Percentiles rank a stretch among this genome's conserved stretches.
These are phyloP conservation scores for Aselliscus stoliczkanus DNA, from an alignment of 2,797 vertebrate genomes.

Conservation along the genomic window DNA sequence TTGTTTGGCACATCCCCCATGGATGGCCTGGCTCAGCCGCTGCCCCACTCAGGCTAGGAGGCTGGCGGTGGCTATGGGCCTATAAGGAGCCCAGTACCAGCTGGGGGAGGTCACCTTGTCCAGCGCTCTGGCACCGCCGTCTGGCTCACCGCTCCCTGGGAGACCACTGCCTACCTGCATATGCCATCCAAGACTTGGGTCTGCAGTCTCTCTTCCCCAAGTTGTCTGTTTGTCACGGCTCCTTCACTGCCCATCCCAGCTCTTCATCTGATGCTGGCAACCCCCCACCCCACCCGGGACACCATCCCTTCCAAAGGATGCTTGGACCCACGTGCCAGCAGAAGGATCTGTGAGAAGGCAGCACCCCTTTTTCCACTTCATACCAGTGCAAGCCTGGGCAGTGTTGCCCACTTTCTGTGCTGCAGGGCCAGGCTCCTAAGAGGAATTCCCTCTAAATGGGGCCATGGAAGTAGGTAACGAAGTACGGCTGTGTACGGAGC, in stretches of 20 bases:
- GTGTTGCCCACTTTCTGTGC: not conserved
- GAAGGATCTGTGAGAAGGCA: not conserved
- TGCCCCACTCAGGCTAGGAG: conserved; percentile 64
- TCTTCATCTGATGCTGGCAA: not conserved
- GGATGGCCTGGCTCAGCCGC: conserved; percentile 82
- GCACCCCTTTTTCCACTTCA: not conserved
- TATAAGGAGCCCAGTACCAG: conserved; percentile 68
- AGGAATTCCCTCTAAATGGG: not conserved
- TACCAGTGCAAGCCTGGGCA: accelerated
- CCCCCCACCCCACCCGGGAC: no score
- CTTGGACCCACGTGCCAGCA: not conserved
- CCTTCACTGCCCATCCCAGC: not conserved
- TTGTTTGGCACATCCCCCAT: conserved; percentile 84
- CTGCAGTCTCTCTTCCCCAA: not conserved
- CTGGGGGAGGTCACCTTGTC: conserved; percentile 80
- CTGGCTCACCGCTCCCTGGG: not conserved
- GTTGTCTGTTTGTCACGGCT: not conserved
- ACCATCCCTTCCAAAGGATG: not conserved
- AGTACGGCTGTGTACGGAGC: not conserved
- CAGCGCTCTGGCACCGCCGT: conserved; percentile 33
- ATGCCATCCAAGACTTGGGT: not conserved
- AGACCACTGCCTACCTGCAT: not conserved
- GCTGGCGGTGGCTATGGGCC: conserved; percentile 65
- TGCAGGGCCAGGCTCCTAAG: not conserved
- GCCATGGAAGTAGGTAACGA: accelerated